Conservation (phyloP, 2,888 invertebrate genomes). For the Rhagophthalmus giganteus region DNA sequence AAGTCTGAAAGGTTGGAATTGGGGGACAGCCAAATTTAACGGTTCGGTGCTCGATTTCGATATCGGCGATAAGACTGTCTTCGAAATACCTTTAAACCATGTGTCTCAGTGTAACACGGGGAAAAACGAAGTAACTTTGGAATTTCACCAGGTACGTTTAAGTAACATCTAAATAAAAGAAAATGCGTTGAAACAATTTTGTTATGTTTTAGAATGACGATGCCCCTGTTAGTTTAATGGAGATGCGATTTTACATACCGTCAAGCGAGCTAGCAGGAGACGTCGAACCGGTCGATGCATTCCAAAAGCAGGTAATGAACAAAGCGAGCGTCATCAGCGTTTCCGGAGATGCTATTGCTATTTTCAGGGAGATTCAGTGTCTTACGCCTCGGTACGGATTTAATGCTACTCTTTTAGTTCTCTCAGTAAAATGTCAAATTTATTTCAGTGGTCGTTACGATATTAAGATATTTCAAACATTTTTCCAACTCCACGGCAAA, state of each 20-base stretch:
- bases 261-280: slow-evolving; percentile 84
- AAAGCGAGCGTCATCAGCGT: slow-evolving; percentile 98
- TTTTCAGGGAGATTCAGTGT: slow-evolving; percentile 95
- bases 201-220: slow-evolving; percentile 89
- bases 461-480: slow-evolving; percentile 90
- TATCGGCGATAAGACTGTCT: slow-evolving; percentile 80
- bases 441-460: slow-evolving; percentile 89
- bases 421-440: neutral
- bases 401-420: too few species aligned
- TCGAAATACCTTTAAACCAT: slow-evolving; percentile 94
- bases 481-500: slow-evolving; percentile 94
- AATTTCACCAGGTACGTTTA: slow-evolving; percentile 84
- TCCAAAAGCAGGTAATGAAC: slow-evolving; percentile 94
- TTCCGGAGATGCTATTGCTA: slow-evolving; percentile 96
- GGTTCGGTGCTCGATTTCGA: slow-evolving; percentile 86
- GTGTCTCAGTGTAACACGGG: slow-evolving; percentile 95
- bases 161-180: too few species aligned
- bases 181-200: too few species aligned
- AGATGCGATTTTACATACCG: slow-evolving; percentile 98
- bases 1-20: slow-evolving; percentile 98
- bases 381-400: slow-evolving; percentile 86
- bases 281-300: slow-evolving; percentile 93
- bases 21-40: slow-evolving; percentile 94
- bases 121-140: slow-evolving; percentile 97
- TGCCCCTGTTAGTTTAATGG: slow-evolving; percentile 93